Base-by-base conservation (phyloP, 2,888 invertebrate genomes). In the Seira musarum region DNA sequence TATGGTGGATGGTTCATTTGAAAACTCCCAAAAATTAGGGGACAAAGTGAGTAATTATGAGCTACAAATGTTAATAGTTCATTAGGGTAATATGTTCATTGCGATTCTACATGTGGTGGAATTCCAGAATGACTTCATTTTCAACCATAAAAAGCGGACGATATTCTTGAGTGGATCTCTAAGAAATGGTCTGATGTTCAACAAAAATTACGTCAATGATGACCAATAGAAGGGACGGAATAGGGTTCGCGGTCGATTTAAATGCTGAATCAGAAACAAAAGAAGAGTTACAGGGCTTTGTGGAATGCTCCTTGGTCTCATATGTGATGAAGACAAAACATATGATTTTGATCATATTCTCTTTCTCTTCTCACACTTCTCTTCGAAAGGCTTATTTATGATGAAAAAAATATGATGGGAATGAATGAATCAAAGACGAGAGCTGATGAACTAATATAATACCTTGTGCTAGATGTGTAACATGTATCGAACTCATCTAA, bases 331-430 rank as follows among this genome's bases (percentile, higher is more conserved):
- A 30, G 30, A 30, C 30, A 53, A 53, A 53, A 53, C 53, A 53
- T 3, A 53, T 53, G 53, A 53, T 53, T 53, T 53, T 53, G 53
- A 53, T 53, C 53, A 53, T 53, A 15, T 53, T 53, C 53, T 53
- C 53, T 3, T 15, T n/a, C 13, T 53, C 17, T 53, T 53, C 17
- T 8, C 17, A 53, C 53, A 53, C 2, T 53, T n/a, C n/a, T n/a
- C n/a, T n/a, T n/a, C n/a, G n/a, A n/a, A n/a, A n/a, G n/a, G n/a
- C n/a, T n/a, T n/a, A n/a, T n/a, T n/a, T n/a, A n/a, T n/a, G n/a
- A n/a, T n/a, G n/a, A n/a, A n/a, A n/a, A n/a, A n/a, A n/a, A n/a
- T n/a, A n/a, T n/a, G n/a, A n/a, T n/a, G n/a, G n/a, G n/a, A n/a
- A n/a, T n/a, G n/a, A n/a, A n/a, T n/a, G n/a, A n/a, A n/a, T n/a